Conservation (phyloP, 2,113 vertebrate genomes). For the Colius striatus region DNA sequence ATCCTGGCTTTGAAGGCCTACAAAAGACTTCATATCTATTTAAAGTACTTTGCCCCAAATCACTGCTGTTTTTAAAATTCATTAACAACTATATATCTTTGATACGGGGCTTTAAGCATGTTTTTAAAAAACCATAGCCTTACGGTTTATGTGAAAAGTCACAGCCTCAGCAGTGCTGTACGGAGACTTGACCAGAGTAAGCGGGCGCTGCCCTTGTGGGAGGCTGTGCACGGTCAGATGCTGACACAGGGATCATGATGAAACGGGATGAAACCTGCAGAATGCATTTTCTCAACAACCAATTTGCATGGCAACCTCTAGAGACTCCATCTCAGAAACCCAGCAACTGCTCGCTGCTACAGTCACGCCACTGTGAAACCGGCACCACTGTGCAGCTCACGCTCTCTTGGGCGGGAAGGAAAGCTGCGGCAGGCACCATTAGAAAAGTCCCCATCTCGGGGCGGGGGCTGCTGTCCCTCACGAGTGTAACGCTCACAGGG, state of each 20-base stretch:
- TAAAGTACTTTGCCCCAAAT: neutral
- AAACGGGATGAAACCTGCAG: neutral
- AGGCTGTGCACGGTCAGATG: fast-evolving
- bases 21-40: neutral
- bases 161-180: fast-evolving
- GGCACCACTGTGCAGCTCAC: fast-evolving
- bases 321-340: neutral
- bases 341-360: fast-evolving
- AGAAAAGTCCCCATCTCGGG: fast-evolving
- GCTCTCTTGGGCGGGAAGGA: neutral
- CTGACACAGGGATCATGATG: neutral
- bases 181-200: fast-evolving
- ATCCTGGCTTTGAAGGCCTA: neutral
- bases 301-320: fast-evolving
- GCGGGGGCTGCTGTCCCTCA: neutral
- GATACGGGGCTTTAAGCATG: neutral
- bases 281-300: fast-evolving
- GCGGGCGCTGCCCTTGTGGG: fast-evolving
- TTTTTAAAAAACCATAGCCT: neutral
- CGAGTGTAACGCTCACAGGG: fast-evolving
- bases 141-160: fast-evolving
- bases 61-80: fast-evolving
- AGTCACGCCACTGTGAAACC: fast-evolving
- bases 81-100: neutral
- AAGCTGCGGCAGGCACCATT: neutral